Conservation (phyloP, 2,113 vertebrate genomes). For the Sterrhoptilus dennistouni region DNA sequence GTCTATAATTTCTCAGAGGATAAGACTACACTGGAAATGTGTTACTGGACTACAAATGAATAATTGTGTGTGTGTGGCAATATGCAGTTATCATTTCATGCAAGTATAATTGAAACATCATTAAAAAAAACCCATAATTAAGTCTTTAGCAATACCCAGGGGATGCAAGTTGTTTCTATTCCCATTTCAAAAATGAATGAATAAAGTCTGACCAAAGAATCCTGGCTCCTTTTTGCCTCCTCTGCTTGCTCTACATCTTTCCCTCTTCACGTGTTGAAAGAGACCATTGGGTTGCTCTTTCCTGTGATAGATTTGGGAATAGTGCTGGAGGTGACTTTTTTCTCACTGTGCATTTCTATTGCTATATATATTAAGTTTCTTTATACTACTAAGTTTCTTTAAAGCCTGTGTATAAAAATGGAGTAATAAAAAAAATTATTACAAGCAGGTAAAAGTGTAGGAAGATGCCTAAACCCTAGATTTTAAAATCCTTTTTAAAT, state of each 20-base stretch:
- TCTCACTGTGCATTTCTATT: not conserved
- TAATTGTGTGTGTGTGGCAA: slow-evolving; percentile 59
- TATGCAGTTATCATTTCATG: slow-evolving; percentile 13
- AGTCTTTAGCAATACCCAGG: slow-evolving; percentile 51
- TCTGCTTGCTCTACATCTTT: not conserved
- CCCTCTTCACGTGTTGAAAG: not conserved
- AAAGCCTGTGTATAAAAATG: not conserved
- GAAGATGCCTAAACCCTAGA: not conserved
- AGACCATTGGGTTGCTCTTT: not conserved
- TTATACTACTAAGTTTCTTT: not conserved
- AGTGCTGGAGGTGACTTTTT: not conserved
- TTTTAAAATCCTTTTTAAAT: slow-evolving; percentile 35
- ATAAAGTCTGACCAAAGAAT: slow-evolving; percentile 47
- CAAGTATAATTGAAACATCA: slow-evolving; percentile 55
- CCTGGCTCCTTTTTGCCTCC: slow-evolving; percentile 6
- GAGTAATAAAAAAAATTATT: not conserved
- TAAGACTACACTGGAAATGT: not conserved
- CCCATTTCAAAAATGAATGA: slow-evolving; percentile 51
- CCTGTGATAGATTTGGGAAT: slow-evolving; percentile 5
- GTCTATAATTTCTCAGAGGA: slow-evolving; percentile 51
- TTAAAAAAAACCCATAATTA: slow-evolving; percentile 21
- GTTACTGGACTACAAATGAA: slow-evolving; percentile 43
- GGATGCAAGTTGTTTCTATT: slow-evolving; percentile 44
- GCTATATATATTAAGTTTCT: not conserved
- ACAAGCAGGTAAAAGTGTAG: not conserved